A percentile compares a stretch with the other conserved stretches of the same genome.
Evolutionary conservation across 1,140 invertebrate genomes (phyloP).

Genomic region (Formica exsecta): DNA sequence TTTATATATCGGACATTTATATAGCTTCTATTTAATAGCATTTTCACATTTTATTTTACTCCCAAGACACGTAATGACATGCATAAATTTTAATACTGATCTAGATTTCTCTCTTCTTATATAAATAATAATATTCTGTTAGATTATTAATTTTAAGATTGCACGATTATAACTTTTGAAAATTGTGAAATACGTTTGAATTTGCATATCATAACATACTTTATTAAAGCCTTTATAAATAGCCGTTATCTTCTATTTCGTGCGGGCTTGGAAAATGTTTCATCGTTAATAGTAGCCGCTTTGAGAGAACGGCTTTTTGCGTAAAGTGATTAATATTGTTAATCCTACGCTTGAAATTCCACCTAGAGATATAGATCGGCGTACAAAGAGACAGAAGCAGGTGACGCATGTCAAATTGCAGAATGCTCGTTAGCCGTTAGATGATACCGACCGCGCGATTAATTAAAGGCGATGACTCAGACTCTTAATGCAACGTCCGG

Average conservation of each 20-base stretch:
- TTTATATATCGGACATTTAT: no score
- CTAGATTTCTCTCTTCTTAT: no score
- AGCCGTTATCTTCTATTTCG: conserved; percentile 10
- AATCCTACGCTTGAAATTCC: conserved; percentile 21
- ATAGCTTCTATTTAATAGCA: no score
- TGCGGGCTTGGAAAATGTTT: neutral
- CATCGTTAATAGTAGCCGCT: neutral
- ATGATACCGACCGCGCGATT: conserved; percentile 31
- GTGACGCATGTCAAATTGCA: neutral
- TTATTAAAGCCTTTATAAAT: neutral
- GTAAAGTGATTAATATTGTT: conserved; percentile 35
- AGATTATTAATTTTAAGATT: neutral
- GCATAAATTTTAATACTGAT: neutral
- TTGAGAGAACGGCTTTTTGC: neutral
- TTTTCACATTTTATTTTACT: neutral
- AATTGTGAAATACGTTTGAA: neutral
- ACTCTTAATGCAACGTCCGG: conserved; percentile 2
- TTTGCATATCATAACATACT: neutral
- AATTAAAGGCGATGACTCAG: conserved; percentile 22
- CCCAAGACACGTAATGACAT: neutral
- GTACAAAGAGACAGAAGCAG: conserved; percentile 21
- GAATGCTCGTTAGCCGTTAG: conserved; percentile 46
- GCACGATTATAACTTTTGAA: neutral
- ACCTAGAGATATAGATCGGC: conserved; percentile 30
- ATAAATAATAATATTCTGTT: neutral